Evolutionary conservation across 2,113 vertebrate genomes (phyloP), one percentile per base, ranked within the genome.

Genomic region (Corydoras sp.): DNA sequence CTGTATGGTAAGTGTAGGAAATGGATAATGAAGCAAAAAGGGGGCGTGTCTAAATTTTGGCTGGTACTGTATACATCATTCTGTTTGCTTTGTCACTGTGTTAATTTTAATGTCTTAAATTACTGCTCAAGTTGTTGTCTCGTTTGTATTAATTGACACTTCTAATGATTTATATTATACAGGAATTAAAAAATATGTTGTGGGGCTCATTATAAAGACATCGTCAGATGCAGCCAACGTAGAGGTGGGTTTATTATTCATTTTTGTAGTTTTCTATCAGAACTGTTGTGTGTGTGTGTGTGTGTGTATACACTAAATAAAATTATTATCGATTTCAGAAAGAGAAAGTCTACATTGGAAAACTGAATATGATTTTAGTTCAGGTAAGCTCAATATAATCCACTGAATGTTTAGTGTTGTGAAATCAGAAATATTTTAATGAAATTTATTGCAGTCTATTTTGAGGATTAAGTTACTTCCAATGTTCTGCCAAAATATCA

Each of bases 111-210:
- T 43, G 35, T 43, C 35, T 43, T 43, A 5, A 43, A 8, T 43
- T 43, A 43, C 4, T 5, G 35, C 35, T 5, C 32, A 43, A 4
- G 35, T 4, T 5, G 0, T 43, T 31, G 6, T 68, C 2, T 18
- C 13, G 35, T 12, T 48, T 66, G n/a, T 3, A 24, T 14, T 30
- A 11, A 14, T 82, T 24, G 18, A 24, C 18, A 24, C 18, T 24
- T 24, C 2, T 24, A 24, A 24, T 24, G 2, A 24, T 64, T 86
- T 63, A 85, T 63, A 84, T 79, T 77, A 80, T 83, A 72, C 86
- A 99, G 96, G 96, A 81, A 99, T 98, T 77, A 99, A 99, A 93
- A 99, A 99, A 81, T 99, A 99, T 1, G 97, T 99, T 84, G 97
- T 99, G 54, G 96, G 96, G 83, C 92, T 99, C 79, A 99, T 99